Evolutionary conservation across 2,888 invertebrate species (phyloP), one percentile per base, ranked within the genome.

Genomic region (Chrysopilus asiliformis): DNA sequence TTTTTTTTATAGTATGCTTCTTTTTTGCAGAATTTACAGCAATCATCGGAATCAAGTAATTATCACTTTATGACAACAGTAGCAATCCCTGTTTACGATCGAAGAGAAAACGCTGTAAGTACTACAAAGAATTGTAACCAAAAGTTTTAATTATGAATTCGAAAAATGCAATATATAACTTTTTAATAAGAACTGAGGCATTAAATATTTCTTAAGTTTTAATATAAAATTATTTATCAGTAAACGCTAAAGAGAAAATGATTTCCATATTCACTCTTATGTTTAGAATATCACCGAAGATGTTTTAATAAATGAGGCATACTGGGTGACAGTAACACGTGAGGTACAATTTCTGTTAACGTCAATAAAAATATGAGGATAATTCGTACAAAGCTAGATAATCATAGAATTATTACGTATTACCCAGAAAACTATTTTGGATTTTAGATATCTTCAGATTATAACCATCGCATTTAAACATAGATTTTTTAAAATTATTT

Each of bases 211-310:
- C 14, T 8, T 19, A n/a, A 19, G 10, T 32, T 22, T 33, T 24
- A n/a, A 8, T 22, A 10, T 22, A 22, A 22, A 22, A 22, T n/a
- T n/a, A n/a, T n/a, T n/a, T n/a, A n/a, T n/a, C n/a, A n/a, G n/a
- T n/a, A n/a, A n/a, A n/a, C n/a, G n/a, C n/a, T n/a, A n/a, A n/a
- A n/a, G n/a, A n/a, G n/a, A n/a, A n/a, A n/a, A n/a, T n/a, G n/a
- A n/a, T n/a, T n/a, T n/a, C n/a, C n/a, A n/a, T n/a, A n/a, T n/a
- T n/a, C n/a, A n/a, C n/a, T 42, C 47, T 53, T 49, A 53, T 49
- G 53, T 76, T 72, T 84, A 89, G 89, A 89, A 89, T 75, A 84
- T 89, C 79, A 87, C 86, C 72, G 85, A 87, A 79, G 80, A 84
- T 74, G 80, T 86, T 71, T 84, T 87, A 74, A 76, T 87, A 74